Evolutionary conservation across 1,140 invertebrate species (phyloP).

Genomic region (Frieseomelitta varia): DNA sequence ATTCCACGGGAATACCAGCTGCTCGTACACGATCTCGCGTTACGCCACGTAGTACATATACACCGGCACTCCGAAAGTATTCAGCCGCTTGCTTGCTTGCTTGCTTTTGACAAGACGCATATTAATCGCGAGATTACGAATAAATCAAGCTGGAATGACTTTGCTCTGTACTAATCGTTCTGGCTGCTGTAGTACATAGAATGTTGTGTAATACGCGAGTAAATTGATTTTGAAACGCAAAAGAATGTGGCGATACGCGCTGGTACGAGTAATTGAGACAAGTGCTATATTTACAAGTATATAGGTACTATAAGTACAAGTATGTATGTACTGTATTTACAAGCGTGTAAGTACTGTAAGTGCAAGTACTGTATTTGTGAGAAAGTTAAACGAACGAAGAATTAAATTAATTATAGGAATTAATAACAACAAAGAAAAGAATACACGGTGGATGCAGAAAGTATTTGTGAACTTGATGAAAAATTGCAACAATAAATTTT

Average conservation of each 20-base stretch:
- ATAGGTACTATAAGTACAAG: too few relatives aligned
- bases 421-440: too few relatives aligned
- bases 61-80: background rate
- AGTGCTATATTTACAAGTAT: too few relatives aligned
- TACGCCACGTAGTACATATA: background rate
- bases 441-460: too few relatives aligned
- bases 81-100: background rate
- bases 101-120: background rate
- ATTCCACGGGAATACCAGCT: slow-evolving; percentile 45
- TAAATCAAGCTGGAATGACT: background rate
- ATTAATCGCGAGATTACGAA: background rate
- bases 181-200: background rate
- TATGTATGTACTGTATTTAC: too few relatives aligned
- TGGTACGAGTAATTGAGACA: too few relatives aligned
- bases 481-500: too few relatives aligned
- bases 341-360: too few relatives aligned
- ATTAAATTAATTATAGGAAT: too few relatives aligned
- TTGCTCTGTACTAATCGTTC: background rate
- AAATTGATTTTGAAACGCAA: background rate
- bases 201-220: background rate
- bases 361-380: too few relatives aligned
- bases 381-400: too few relatives aligned
- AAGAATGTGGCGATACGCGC: background rate
- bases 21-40: background rate
- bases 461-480: too few relatives aligned